Conservation (phyloP, 2,888 invertebrate genomes). For the Volucella inflata region DNA sequence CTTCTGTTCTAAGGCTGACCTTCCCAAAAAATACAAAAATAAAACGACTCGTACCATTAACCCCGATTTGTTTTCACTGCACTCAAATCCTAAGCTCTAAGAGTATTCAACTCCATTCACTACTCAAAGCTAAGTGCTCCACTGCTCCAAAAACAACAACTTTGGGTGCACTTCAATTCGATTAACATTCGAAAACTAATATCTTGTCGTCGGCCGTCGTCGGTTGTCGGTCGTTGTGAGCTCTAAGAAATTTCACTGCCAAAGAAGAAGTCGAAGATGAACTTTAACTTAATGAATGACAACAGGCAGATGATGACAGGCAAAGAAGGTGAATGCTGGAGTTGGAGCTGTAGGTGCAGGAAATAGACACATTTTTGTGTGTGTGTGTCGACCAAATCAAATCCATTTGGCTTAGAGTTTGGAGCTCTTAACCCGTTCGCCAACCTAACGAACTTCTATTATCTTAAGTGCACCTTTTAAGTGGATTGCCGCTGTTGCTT, state of each 20-base stretch:
- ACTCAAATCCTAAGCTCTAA: background rate
- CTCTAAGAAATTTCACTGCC: conserved; percentile 39
- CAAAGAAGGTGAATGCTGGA: background rate
- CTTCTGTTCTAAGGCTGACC: conserved; percentile 56
- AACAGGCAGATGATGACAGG: conserved; percentile 21
- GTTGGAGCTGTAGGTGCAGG: background rate
- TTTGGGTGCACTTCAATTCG: conserved; percentile 72
- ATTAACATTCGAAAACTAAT: conserved; percentile 74
- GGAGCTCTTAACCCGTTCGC: conserved; percentile 33
- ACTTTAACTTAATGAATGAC: conserved; percentile 65
- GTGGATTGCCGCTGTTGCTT: conserved; percentile 63
- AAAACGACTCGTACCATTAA: conserved; percentile 61
- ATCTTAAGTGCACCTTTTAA: conserved; percentile 77
- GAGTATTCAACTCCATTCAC: conserved; percentile 38
- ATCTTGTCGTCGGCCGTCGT: conserved; percentile 36
- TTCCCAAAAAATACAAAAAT: conserved; percentile 66
- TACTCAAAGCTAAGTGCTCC: conserved; percentile 61
- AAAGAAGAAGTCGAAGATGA: conserved; percentile 14
- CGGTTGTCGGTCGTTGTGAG: conserved; percentile 22
- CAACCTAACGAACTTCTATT: conserved; percentile 77
- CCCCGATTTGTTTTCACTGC: conserved; percentile 53
- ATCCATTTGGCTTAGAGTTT: conserved; percentile 29
- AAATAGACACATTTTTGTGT: conserved; percentile 17
- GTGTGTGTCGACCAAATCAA: conserved; percentile 41
- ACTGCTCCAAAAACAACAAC: conserved; percentile 50